Conservation (phyloP, 2,888 invertebrate genomes). For the Andrena trimmerana region DNA sequence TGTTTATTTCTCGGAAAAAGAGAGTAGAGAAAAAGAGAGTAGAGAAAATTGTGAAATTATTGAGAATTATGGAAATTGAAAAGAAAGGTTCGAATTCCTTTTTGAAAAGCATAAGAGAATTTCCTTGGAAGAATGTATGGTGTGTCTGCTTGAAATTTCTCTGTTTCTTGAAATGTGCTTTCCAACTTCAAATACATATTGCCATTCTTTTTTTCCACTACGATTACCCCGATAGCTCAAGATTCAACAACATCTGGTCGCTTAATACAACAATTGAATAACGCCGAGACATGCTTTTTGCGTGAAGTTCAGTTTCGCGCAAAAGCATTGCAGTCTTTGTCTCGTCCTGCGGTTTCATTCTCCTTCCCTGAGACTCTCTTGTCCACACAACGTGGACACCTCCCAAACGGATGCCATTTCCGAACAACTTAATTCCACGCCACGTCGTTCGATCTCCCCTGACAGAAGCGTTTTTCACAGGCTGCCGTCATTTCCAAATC, state of each 20-base stretch:
- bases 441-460: neutral
- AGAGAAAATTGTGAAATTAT: no score
- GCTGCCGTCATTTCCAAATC: neutral
- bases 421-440: conserved; percentile 10
- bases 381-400: conserved; percentile 9
- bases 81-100: neutral
- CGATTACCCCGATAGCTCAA: neutral
- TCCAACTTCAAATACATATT: neutral
- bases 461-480: neutral
- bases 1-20: no score
- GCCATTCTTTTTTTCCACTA: neutral
- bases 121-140: neutral
- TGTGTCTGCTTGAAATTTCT: neutral
- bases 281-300: conserved; percentile 20
- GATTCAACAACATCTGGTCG: conserved; percentile 15
- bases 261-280: conserved; percentile 18
- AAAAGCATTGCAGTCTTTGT: conserved; percentile 27
- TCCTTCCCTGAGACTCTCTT: conserved; percentile 5
- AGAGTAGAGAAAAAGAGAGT: no score
- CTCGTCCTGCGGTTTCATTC: conserved; percentile 28
- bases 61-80: no score
- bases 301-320: conserved; percentile 15
- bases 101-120: neutral
- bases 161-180: neutral
- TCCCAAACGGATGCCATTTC: conserved; percentile 11